Evolutionary conservation across 1,140 invertebrate genomes (phyloP), one percentile per base, ranked within the genome.

Genomic region (Leptonema lineaticorne): DNA sequence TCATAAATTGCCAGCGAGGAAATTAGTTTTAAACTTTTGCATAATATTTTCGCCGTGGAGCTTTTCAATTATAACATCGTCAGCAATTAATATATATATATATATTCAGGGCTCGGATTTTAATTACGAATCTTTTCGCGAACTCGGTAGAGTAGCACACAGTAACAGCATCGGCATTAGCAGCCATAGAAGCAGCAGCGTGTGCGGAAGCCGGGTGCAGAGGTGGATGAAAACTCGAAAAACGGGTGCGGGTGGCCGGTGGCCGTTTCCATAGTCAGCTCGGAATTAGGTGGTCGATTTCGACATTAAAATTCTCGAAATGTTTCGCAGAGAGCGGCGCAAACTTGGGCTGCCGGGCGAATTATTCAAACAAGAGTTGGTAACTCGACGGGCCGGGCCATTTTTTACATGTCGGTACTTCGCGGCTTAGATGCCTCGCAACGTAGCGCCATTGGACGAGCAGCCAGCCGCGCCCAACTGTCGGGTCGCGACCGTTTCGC

Each of bases 271-370:
- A n/a, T n/a, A n/a, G n/a, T n/a, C n/a, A n/a, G n/a, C n/a, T n/a
- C n/a, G n/a, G n/a, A 57, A 28, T 29, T 30, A 24, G 58, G 37
- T 9, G 29, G 29, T 30, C 6, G 9, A 14, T 41, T 16, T 22
- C 28, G 29, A 41, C 62, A 64, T 64, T 64, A 50, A 64, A 64
- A 64, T 64, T 64, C 62, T 64, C 33, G 62, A 64, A 53, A 64
- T 64, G 62, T 64, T 64, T 50, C 45, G 62, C 58, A 28, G 14
- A 24, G 58, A 24, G 58, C 22, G n/a, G 16, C 41, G 62, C 41
- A 64, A 64, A 64, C 62, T 64, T 30, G 62, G 9, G 45, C 16
- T 59, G 16, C 33, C 33, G 14, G 24, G 45, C 22, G 26, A 64
- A 50, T 64, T 64, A 64, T 64, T 64, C 62, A 64, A 64, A 64